A percentile compares a stretch with the other conserved stretches of the same genome.
These are phyloP conservation scores for Lasioglossum figueresi DNA, from an alignment of 2,888 invertebrate species.

Conservation along the genomic window DNA sequence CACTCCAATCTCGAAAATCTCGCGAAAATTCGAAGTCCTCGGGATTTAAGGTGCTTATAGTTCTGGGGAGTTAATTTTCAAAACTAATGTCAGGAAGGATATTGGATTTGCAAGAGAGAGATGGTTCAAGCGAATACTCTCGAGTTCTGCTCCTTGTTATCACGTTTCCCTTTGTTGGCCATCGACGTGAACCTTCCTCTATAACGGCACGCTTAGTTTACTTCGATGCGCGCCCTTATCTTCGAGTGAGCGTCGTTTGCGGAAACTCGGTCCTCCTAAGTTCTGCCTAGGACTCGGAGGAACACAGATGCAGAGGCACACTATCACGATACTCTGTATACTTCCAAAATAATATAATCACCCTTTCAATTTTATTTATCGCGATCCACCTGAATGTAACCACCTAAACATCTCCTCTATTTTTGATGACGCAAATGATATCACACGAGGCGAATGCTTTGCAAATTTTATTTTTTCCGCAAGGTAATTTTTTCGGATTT, in stretches of 20 bases:
- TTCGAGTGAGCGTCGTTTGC: not conserved
- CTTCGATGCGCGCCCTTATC: not conserved
- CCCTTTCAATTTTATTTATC: no score
- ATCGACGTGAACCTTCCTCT: not conserved
- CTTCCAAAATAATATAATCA: no score
- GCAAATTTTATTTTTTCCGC: no score
- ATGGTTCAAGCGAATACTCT: not conserved
- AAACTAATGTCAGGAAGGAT: not conserved
- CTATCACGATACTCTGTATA: not conserved
- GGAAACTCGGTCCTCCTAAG: not conserved
- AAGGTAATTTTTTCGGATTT: no score
- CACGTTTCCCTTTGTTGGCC: not conserved
- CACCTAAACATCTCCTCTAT: no score
- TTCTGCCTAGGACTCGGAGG: not conserved
- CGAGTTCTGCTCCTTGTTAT: constrained; percentile 1
- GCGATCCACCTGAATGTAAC: no score
- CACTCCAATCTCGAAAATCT: not conserved
- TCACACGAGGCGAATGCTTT: no score
- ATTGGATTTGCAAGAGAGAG: not conserved
- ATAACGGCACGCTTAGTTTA: not conserved
- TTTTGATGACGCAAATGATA: no score
- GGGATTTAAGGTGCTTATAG: not conserved
- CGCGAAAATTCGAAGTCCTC: not conserved
- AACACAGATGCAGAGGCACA: not conserved
- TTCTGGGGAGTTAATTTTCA: not conserved